Percentiles rank a stretch among this genome's conserved stretches.
Evolutionary conservation across 2,113 vertebrate genomes (phyloP).

Genomic region (Dromiciops gliroides): DNA sequence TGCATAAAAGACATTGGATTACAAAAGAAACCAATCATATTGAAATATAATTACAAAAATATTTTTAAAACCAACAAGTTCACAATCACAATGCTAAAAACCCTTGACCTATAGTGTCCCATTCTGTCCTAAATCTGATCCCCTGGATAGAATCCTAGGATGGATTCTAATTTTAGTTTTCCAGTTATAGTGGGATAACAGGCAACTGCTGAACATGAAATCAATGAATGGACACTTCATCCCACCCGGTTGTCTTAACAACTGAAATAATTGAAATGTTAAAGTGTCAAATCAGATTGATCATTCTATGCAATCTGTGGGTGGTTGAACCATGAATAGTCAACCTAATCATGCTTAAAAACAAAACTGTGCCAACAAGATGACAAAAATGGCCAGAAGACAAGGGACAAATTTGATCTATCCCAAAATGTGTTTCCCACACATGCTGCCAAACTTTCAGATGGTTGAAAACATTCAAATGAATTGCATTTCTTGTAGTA

Average conservation of each 20-base stretch:
- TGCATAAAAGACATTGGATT: neutral
- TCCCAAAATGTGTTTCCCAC: conserved; percentile 12
- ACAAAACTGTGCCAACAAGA: conserved; percentile 23
- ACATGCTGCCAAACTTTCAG: neutral
- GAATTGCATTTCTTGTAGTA: conserved; percentile 36
- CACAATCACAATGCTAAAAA: neutral
- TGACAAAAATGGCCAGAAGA: conserved; percentile 47
- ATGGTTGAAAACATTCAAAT: neutral
- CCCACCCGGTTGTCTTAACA: conserved; percentile 75
- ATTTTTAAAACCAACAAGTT: neutral
- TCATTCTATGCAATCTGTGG: conserved; percentile 70
- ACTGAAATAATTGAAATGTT: conserved; percentile 79
- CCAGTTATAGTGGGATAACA: conserved; percentile 64
- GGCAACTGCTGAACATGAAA: conserved; percentile 68
- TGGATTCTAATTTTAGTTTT: conserved; percentile 63
- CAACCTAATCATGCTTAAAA: conserved; percentile 34
- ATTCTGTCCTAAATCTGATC: neutral
- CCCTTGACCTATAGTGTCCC: neutral
- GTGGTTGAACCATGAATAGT: conserved; percentile 65
- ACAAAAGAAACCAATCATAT: neutral
- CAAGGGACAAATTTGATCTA: conserved; percentile 12
- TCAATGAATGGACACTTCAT: conserved; percentile 73
- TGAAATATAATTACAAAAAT: neutral
- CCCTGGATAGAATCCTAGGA: conserved; percentile 49
- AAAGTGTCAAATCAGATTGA: conserved; percentile 73